Base-by-base conservation (phyloP, 2,888 invertebrate species). In the Spilosoma lubricipeda region DNA sequence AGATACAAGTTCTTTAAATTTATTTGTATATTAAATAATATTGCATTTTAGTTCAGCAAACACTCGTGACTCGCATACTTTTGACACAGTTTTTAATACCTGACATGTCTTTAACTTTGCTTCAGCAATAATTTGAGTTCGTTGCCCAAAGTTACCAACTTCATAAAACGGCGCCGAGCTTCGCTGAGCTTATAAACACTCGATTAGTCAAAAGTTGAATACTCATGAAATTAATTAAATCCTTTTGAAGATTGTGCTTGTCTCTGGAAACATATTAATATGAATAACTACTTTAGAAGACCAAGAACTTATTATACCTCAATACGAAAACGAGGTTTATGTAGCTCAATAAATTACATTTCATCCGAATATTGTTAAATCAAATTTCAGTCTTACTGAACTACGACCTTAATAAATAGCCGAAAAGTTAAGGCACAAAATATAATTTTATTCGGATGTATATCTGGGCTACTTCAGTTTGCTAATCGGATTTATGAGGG, bases 201-300 rank as follows among this genome's bases (percentile, higher is more conserved):
- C 67, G 67, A 48, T 67, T 67, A 45, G 45, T 67, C 36, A 69
- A 63, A 42, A 63, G 59, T 30, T 70, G 27, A 63, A 70, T 23
- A 30, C 42, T 23, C 39, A 23, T 42, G 13, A 63, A 70, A 59
- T 63, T 59, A 59, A 59, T 63, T 70, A 70, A 39, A 63, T 20
- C 63, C 42, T 70, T 63, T 39, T 15, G 70, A 70, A 63, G 45
- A 70, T n/a, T 27, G 23, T 63, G 13, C 27, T 63, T 20, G 30
- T 63, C 42, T 63, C 0, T 63, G 23, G 30, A 59, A 70, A 70
- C 42, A 30, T 20, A 42, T 20, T 63, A 63, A 69, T 63, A 63
- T 70, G 70, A 70, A 70, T 2, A 42, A 18, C 23, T 36, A 33
- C 42, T 63, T 39, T 1, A 18, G 8, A 30, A 45, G 13, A 70